phyloP scores from a whole-genome alignment of 2,888 invertebrate species.

The Eristalinus aeneus region DNA sequence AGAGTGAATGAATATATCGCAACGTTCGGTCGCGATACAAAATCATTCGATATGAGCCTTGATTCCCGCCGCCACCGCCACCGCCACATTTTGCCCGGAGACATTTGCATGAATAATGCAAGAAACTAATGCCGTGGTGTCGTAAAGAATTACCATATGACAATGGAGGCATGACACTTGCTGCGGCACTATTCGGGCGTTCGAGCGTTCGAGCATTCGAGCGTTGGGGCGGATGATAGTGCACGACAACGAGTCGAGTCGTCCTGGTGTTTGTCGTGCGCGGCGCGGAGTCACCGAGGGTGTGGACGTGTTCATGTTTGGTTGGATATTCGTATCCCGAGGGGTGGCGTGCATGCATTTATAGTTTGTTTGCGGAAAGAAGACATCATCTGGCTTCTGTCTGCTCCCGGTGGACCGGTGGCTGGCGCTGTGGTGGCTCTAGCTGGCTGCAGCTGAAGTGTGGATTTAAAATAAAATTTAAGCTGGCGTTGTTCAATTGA shows the following conservation, averaged over 20 bases:
- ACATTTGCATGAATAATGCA: constrained; percentile 70
- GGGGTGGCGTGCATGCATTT: neutral
- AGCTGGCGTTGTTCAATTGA: neutral
- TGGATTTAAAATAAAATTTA: neutral
- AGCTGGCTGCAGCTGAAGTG: neutral
- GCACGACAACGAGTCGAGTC: neutral
- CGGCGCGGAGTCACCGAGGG: neutral
- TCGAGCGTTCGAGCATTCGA: neutral
- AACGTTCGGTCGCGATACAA: constrained; percentile 47
- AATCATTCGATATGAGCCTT: constrained; percentile 66
- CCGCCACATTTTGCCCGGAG: constrained; percentile 39
- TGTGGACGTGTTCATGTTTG: neutral
- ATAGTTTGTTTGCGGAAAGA: constrained; percentile 5
- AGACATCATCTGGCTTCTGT: neutral
- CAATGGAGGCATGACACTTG: constrained; percentile 62
- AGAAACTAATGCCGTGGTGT: constrained; percentile 62
- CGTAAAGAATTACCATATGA: constrained; percentile 67
- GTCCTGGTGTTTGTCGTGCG: neutral
- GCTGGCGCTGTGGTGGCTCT: neutral
- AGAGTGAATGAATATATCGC: constrained; percentile 17
- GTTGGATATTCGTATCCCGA: neutral
- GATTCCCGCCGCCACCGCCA: constrained; percentile 27
- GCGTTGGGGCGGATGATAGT: neutral
- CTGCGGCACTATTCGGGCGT: neutral
- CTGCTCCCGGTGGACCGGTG: neutral